These are phyloP conservation scores for Murina feae DNA, from an alignment of 2,113 vertebrate genomes.

Conservation along the genomic window DNA sequence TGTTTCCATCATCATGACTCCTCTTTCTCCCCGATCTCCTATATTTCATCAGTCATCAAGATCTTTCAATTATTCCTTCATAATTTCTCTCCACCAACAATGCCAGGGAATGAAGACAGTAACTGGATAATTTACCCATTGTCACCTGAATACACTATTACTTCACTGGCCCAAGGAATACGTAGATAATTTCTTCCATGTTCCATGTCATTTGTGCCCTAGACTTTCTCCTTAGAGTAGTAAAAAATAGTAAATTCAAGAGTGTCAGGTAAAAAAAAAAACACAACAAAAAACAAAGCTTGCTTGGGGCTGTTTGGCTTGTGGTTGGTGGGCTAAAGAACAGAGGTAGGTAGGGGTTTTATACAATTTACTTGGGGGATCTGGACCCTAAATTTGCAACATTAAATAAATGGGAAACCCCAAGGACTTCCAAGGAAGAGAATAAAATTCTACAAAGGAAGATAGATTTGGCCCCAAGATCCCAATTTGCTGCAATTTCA, in stretches of 20 bases:
- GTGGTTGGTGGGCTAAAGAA: not conserved
- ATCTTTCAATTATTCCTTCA: not conserved
- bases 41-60: not conserved
- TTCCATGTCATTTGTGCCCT: not conserved
- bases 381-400: not conserved
- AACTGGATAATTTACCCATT: not conserved
- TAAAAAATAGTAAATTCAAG: slow-evolving; percentile 1
- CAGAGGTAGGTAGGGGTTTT: not conserved
- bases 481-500: slow-evolving; percentile 59
- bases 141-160: not conserved
- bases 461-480: slow-evolving; percentile 53
- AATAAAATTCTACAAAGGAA: slow-evolving; percentile 30
- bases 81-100: not conserved
- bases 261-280: not conserved
- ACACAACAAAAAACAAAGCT: not conserved
- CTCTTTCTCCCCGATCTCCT: not conserved
- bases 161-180: not conserved
- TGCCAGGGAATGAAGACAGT: not conserved
- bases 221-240: not conserved
- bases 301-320: not conserved
- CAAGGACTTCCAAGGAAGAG: slow-evolving; percentile 29
- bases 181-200: not conserved
- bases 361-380: not conserved
- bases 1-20: not conserved
- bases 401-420: slow-evolving; percentile 24